Evolutionary conservation across 2,888 invertebrate species (phyloP).

Genomic region (Orchesella flavescens): DNA sequence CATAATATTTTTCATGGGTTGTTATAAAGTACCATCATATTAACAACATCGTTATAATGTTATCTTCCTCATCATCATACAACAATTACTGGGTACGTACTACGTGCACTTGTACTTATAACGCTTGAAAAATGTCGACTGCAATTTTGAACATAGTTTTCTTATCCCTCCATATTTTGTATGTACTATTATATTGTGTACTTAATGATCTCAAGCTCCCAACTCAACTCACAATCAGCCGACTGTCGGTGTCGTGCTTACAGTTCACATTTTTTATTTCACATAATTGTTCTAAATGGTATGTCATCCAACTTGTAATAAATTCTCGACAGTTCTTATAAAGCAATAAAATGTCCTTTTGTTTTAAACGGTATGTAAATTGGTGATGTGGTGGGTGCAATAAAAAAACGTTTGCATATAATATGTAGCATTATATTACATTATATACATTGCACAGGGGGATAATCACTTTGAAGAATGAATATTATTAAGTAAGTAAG

Average conservation of each 20-base stretch:
- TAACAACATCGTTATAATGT: conserved; percentile 27
- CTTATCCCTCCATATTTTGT: too few relatives aligned
- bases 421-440: too few relatives aligned
- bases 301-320: conserved; percentile 46
- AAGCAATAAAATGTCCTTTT: conserved; percentile 53
- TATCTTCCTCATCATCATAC: conserved; percentile 38
- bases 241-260: conserved; percentile 11
- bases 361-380: conserved; percentile 50
- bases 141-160: not conserved
- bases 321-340: conserved; percentile 33
- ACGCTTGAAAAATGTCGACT: not conserved
- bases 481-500: too few relatives aligned
- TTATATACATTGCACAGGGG: too few relatives aligned
- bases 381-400: conserved; percentile 4
- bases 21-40: conserved; percentile 53
- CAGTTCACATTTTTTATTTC: conserved; percentile 33
- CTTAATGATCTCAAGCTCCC: not conserved
- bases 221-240: not conserved
- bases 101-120: not conserved
- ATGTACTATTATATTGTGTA: too few relatives aligned
- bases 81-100: conserved; percentile 22
- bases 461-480: too few relatives aligned
- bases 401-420: conserved; percentile 14
- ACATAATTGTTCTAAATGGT: conserved; percentile 53
- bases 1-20: conserved; percentile 44